These are phyloP conservation scores for Calliphora vomitoria DNA, from an alignment of 2,888 invertebrate genomes.

Conservation along the genomic window DNA sequence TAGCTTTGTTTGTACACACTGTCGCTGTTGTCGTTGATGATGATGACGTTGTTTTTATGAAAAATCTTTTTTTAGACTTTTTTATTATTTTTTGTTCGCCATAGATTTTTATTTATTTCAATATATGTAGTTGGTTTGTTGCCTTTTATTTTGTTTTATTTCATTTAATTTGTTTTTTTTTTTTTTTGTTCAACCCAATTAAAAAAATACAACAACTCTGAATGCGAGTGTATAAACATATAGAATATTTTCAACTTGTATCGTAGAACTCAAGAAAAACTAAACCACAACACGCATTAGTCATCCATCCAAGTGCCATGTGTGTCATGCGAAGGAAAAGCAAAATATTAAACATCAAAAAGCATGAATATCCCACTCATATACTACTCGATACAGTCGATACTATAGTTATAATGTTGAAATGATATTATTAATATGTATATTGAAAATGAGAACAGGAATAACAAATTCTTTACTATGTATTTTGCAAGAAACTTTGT, in stretches of 20 bases:
- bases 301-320: conserved; percentile 43
- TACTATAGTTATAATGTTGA: background rate
- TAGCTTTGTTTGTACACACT: background rate
- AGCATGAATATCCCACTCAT: conserved; percentile 8
- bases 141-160: background rate
- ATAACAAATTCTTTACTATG: no score
- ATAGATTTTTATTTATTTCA: conserved; percentile 25
- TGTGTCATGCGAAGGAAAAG: background rate
- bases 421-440: background rate
- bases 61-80: conserved; percentile 23
- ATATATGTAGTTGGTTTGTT: conserved; percentile 22
- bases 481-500: background rate
- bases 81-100: conserved; percentile 9
- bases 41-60: conserved; percentile 33
- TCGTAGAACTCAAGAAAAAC: conserved; percentile 17
- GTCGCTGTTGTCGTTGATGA: background rate
- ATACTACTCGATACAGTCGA: background rate
- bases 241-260: conserved; percentile 16
- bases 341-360: conserved; percentile 17
- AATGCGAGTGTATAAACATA: conserved; percentile 31
- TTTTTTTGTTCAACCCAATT: conserved; percentile 38
- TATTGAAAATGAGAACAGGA: no score
- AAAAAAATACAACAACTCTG: conserved; percentile 35
- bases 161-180: conserved; percentile 33
- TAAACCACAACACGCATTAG: conserved; percentile 63